Evolutionary conservation across 1,140 invertebrate species (phyloP), one percentile per base, ranked within the genome.

Genomic region (Leptinotarsa texana): DNA sequence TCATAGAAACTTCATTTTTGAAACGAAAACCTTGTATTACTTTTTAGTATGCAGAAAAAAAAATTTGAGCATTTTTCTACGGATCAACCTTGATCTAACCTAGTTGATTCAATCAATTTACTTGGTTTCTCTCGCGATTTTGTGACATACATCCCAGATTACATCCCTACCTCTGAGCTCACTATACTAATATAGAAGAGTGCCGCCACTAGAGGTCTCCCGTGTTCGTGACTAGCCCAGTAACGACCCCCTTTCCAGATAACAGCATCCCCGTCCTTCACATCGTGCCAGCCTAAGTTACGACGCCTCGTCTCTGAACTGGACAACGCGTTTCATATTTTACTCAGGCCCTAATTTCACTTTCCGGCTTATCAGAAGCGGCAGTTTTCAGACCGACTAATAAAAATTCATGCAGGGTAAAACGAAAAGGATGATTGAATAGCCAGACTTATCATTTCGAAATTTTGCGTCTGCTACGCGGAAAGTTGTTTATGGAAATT

Each of bases 301-400:
- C n/a, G 51, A n/a, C 4, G 51, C 17, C 51, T 57, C 17, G 51
- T 57, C 17, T 57, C n/a, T 57, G 51, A 57, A 57, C 51, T 57
- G 51, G 51, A 57, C 51, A 57, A 18, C 51, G 51, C 51, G 51
- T 57, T 57, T 57, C 51, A 57, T 57, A 57, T 57, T 57, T 57
- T 17, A 57, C 51, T 4, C 51, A 57, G 51, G 51, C 17, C 51
- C n/a, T 57, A 57, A 57, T 57, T 57, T 57, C 51, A 57, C 51
- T 57, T 57, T 18, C 51, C 51, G 51, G 51, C 51, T 57, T 57
- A 57, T 57, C 51, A 57, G 51, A 4, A 57, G 51, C n/a, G 51
- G 51, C 51, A 57, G 4, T 57, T 57, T 57, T 18, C 15, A 15
- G 51, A 18, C 15, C 4, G n/a, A 57, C 51, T 57, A 15, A 57